These are phyloP conservation scores for Archivesica marissinica DNA, from an alignment of 1,140 invertebrate genomes.

Conservation along the genomic window DNA sequence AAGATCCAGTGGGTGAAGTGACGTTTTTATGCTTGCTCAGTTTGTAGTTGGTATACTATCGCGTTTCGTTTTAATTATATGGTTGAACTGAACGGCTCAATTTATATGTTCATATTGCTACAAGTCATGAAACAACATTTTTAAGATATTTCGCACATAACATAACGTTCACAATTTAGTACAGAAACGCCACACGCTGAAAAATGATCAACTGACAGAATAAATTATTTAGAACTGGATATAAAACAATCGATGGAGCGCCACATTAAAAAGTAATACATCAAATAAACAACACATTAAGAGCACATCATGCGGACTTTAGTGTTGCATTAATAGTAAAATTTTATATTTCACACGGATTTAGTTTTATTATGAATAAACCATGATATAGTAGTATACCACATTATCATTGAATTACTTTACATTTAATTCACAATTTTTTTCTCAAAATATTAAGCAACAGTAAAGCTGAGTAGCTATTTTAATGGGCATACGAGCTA, in stretches of 20 bases:
- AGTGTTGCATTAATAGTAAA: too few relatives aligned
- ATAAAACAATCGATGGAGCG: constrained; percentile 6
- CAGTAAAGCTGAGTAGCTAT: constrained; percentile 1
- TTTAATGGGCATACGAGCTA: constrained; percentile 6
- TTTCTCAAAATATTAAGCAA: constrained; percentile 15
- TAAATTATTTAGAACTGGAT: constrained; percentile 20
- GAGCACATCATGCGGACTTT: too few relatives aligned
- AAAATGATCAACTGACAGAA: not conserved
- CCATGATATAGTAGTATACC: too few relatives aligned
- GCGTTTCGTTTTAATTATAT: constrained; percentile 34
- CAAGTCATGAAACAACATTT: constrained; percentile 5
- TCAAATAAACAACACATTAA: too few relatives aligned
- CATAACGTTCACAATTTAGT: not conserved
- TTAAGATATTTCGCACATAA: not conserved
- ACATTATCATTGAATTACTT: too few relatives aligned
- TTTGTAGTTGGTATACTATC: constrained; percentile 1
- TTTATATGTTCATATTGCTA: not conserved
- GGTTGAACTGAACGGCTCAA: not conserved
- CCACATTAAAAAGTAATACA: not conserved
- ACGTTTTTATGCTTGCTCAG: constrained; percentile 26
- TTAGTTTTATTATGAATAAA: too few relatives aligned
- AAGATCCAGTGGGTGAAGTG: constrained; percentile 8
- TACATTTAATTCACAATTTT: too few relatives aligned
- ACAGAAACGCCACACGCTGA: not conserved
- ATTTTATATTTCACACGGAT: too few relatives aligned